Percentiles rank a stretch among this genome's conserved stretches.
Conservation (phyloP, 2,797 vertebrate genomes). For the Crocidura indochinensis region DNA sequence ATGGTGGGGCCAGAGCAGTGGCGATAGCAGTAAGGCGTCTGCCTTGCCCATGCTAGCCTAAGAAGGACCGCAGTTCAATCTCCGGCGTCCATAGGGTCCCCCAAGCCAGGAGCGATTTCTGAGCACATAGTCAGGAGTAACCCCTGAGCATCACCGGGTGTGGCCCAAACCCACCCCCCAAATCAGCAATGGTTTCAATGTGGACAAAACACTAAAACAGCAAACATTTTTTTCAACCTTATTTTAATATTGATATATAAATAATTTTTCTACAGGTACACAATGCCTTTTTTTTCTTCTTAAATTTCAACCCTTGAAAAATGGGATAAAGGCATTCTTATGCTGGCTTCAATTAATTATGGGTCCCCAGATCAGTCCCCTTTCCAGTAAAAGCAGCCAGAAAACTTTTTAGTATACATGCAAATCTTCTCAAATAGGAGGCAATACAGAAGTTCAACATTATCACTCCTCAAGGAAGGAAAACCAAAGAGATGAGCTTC, state of each 20-base stretch:
- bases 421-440: constrained; percentile 15
- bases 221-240: neutral
- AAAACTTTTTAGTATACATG: constrained; percentile 31
- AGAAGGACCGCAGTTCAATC: too few relatives aligned
- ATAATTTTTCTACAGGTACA: neutral
- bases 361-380: neutral
- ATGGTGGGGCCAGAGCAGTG: too few relatives aligned
- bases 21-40: too few relatives aligned
- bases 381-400: neutral
- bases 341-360: neutral
- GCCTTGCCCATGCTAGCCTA: too few relatives aligned
- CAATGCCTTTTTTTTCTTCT: constrained; percentile 4
- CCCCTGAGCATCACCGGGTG: too few relatives aligned
- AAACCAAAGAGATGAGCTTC: neutral
- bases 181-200: constrained; percentile 19
- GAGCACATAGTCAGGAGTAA: too few relatives aligned
- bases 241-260: neutral
- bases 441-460: neutral
- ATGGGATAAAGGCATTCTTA: neutral
- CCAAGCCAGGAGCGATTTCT: too few relatives aligned
- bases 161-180: too few relatives aligned
- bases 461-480: neutral
- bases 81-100: too few relatives aligned
- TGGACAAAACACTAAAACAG: neutral
- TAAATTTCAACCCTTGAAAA: constrained; percentile 38